Percentiles rank a stretch among this genome's conserved stretches.
Evolutionary conservation across 2,888 invertebrate genomes (phyloP).

Genomic region (Orthosia cruda): DNA sequence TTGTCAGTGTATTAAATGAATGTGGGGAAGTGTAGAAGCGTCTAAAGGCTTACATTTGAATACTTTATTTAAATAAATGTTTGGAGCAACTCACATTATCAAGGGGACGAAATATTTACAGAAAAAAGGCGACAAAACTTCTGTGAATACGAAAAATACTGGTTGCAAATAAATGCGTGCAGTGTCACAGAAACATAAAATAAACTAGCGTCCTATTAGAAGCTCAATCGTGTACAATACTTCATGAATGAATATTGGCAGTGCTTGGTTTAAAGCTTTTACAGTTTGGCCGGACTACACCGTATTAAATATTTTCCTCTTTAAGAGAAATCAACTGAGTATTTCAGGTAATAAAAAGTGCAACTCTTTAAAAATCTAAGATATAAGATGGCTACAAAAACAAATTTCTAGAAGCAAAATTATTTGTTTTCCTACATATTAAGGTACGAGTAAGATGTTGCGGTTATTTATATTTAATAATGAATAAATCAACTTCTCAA

Average conservation of each 20-base stretch:
- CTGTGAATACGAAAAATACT: constrained; percentile 30
- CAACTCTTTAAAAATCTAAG: no score
- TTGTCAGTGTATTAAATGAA: no score
- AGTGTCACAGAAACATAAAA: constrained; percentile 41
- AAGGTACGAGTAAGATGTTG: no score
- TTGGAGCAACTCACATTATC: constrained; percentile 12
- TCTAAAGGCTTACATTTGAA: no score
- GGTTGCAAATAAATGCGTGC: constrained; percentile 57
- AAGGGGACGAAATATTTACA: constrained; percentile 31
- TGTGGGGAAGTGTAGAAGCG: no score
- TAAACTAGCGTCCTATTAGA: constrained; percentile 56
- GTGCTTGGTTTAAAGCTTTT: constrained; percentile 75
- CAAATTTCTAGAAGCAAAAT: no score
- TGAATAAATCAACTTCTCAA: no score
- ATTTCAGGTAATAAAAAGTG: not conserved
- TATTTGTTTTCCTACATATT: no score
- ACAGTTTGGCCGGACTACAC: constrained; percentile 60
- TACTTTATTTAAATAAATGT: not conserved
- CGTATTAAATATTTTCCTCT: constrained; percentile 47
- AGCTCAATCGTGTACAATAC: constrained; percentile 61
- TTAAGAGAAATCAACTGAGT: not conserved
- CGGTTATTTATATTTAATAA: no score
- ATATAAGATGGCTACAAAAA: no score
- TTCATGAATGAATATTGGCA: constrained; percentile 87
- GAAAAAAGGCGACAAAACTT: constrained; percentile 38